Evolutionary conservation across 2,797 vertebrate species (phyloP), one percentile per base, ranked within the genome.

Genomic region (Macropodus opercularis): DNA sequence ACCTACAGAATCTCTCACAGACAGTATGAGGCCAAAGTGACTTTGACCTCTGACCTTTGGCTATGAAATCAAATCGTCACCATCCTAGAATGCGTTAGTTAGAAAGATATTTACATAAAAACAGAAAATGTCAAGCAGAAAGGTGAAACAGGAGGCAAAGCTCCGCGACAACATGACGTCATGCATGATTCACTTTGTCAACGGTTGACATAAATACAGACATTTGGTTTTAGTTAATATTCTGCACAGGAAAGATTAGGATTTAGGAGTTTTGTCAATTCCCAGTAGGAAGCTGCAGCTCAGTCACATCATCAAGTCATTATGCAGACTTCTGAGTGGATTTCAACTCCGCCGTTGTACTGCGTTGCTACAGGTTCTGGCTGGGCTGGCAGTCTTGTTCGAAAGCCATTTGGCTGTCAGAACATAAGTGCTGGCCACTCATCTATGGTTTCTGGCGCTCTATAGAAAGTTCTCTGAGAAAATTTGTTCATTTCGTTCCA

Each of bases 371-470:
- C 42, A 49, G 47, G 17, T 53, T 52, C n/a, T 36, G 34, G 34
- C 34, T 35, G 29, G 29, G 47, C 72, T 69, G 61, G 56, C 67
- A 63, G 58, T 31, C 15, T 31, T 27, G 1, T 51, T 66, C 48
- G 51, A 59, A 66, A 75, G 63, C 27, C 24, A 8, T 66, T 81
- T 80, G 64, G 75, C 79, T 67, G 65, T 78, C 32, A 48, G 48
- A 66, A 56, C 32, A 5, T 34, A 50, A 74, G 56, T 24, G 52
- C 46, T 52, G 15, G 10, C 35, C 4, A 6, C 43, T 52, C 38
- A 36, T 72, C 57, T 23, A 13, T 21, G 58, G 29, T 67, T 69
- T 77, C 63, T 80, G 72, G 63, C 66, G 54, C 53, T 55, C 23
- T 15, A 8, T 38, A 12, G 15, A 38, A 81, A 51, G 41, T 77